phyloP scores from a whole-genome alignment of 2,797 vertebrate species.

The Mormyrops attenuatus region DNA sequence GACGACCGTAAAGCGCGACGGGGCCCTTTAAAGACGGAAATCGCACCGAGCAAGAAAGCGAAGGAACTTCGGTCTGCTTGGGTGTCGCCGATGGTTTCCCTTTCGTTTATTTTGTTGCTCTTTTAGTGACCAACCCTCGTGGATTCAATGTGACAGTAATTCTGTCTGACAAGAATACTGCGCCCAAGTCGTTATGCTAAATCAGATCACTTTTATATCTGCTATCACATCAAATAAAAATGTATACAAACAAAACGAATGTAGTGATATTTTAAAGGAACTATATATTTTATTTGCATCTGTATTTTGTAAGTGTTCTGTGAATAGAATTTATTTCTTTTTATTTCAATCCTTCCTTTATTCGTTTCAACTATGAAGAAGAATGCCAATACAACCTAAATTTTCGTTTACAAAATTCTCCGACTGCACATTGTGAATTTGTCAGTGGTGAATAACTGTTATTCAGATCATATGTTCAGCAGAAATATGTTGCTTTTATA shows the following conservation, averaged over 20 bases:
- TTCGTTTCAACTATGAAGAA: not conserved
- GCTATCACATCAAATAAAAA: not conserved
- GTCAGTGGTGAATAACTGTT: not conserved
- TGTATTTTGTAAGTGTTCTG: not conserved
- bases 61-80: not conserved
- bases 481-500: not conserved
- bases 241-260: not conserved
- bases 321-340: not conserved
- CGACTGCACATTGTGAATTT: not conserved
- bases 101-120: not conserved
- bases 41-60: not conserved
- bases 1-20: not conserved
- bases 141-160: not conserved
- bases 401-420: not conserved
- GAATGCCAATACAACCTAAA: not conserved
- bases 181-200: not conserved
- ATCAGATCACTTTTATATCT: not conserved
- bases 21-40: not conserved
- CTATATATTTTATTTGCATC: not conserved
- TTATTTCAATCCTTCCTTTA: not conserved
- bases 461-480: not conserved
- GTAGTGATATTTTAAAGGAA: not conserved
- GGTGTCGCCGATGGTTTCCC: not conserved
- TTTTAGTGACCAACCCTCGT: not conserved
- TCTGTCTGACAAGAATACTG: not conserved